Base-by-base conservation (phyloP, 2,888 invertebrate species). In the Sipunculus nudus region DNA sequence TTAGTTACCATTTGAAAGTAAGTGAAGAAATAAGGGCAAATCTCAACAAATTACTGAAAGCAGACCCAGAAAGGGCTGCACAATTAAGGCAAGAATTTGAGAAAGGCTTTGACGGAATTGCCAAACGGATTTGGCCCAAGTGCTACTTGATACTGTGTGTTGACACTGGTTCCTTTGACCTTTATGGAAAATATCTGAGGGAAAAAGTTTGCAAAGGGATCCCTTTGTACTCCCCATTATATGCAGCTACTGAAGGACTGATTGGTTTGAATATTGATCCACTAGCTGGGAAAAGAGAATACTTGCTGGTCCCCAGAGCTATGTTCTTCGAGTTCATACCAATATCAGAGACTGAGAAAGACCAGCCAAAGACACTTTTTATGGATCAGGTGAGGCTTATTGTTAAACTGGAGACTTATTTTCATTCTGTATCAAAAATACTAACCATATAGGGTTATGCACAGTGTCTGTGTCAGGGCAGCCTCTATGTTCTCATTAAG, bases 291-390 rank as follows among this genome's bases (percentile, higher is more conserved):
- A 16, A 49, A 8, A 23, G 61, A 49, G 68, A 65, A 4, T 81
- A 80, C 59, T 57, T 81, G 49, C 71, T 81, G 40, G 67, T 74
- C 13, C 80, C 79, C 3, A 59, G 66, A 2, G 72, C 76, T 28
- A 78, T 79, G 75, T 79, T 82, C 68, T 81, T 72, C 65, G 81
- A 82, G 65, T 78, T 82, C 47, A 79, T 81, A 25, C 80, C 80
- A 10, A 63, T 77, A 6, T 67, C 73, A 31, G 60, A 72, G 21
- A 62, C 68, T 55, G 75, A 75, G 26, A 71, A 75, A 45, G 74
- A 74, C 1, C 75, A 79, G 53, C 79, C 80, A 3, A 39, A 66
- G 16, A 79, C 80, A 10, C 53, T 76, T 35, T 72, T 79, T 35
- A 54, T 78, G 50, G 75, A 79, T 54, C 66, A 80, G 73, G 80